Base-by-base conservation (phyloP, 1,140 invertebrate species). In the Ericerus pela region DNA sequence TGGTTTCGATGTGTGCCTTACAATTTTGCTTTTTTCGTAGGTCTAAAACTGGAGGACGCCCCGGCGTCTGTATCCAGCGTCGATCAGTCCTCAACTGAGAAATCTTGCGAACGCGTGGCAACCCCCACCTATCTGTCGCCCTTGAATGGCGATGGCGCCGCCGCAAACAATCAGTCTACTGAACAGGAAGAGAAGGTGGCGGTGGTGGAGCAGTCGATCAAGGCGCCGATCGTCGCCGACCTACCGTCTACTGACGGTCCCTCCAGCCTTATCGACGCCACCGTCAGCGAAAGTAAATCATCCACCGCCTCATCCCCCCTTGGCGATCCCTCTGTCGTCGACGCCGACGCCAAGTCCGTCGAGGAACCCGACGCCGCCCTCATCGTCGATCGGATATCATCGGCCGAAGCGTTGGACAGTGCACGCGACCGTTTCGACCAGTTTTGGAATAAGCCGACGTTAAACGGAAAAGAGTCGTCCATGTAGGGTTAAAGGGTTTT, bases 381-480 rank as follows among this genome's bases (percentile, higher is more conserved):
- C 43, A 53, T 22, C 28, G 20, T 24, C 36, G 12, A 28, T 52
- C 22, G 31, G 26, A 20, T 12, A 11, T 20, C 31, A 20, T 83
- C 85, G 4, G 79, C 80, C 20, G 85, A 88, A 62, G 82, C 86
- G 24, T 71, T 89, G 24, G 85, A 90, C 65, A 80, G 82, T 63
- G 85, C 87, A 59, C 79, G 82, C 56, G 84, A 80, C 67, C 79
- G 85, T 57, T 87, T 88, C 63, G 84, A 90, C 70, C 81, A 87
- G 63, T 90, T 90, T 69, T 91, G 87, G 87, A 82, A 82, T 24
- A 47, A 47, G 18, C 41, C 41, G 11, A 24, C 22, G 16, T 24
- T 47, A 16, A 47, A 47, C 14, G 41, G 41, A 12, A 47, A 47
- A 47, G 41, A 47, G 41, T 24, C 20, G 11, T 47, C 41, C 2